phyloP scores from a whole-genome alignment of 2,113 vertebrate species.

The Zootoca vivipara region DNA sequence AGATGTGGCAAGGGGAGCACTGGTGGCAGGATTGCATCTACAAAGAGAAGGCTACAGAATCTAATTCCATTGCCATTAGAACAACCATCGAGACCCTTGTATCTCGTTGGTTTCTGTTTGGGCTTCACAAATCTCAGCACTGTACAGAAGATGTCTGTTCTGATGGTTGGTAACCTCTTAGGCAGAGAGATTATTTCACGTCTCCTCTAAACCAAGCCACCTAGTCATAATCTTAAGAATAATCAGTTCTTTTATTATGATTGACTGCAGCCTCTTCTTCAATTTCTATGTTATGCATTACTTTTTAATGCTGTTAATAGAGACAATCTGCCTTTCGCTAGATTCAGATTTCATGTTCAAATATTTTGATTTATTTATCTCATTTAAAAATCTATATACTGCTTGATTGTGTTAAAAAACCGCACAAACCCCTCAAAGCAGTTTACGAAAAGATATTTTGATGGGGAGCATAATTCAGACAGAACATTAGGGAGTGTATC shows the following conservation, averaged over 20 bases:
- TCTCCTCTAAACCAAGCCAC: background rate
- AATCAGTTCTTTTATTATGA: slow-evolving; percentile 8
- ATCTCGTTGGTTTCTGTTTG: background rate
- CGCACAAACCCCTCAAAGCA: no score
- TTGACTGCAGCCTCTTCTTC: background rate
- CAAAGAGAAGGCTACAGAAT: no score
- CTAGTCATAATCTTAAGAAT: slow-evolving; percentile 4
- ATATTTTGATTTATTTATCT: background rate
- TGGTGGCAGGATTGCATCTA: no score
- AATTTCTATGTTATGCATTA: background rate
- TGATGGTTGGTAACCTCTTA: background rate
- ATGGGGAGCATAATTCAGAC: background rate
- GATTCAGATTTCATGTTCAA: background rate
- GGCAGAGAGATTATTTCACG: background rate
- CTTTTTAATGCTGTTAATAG: background rate
- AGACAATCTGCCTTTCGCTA: background rate
- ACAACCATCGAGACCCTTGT: background rate
- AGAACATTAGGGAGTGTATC: background rate
- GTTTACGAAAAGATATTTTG: background rate
- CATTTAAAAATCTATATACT: no score
- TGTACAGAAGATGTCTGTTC: background rate
- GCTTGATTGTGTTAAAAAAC: no score
- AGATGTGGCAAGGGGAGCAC: no score
- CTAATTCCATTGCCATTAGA: background rate
- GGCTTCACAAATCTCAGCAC: background rate